phyloP scores from a whole-genome alignment of 2,797 vertebrate species.

The Schizopygopsis pylzovi region DNA sequence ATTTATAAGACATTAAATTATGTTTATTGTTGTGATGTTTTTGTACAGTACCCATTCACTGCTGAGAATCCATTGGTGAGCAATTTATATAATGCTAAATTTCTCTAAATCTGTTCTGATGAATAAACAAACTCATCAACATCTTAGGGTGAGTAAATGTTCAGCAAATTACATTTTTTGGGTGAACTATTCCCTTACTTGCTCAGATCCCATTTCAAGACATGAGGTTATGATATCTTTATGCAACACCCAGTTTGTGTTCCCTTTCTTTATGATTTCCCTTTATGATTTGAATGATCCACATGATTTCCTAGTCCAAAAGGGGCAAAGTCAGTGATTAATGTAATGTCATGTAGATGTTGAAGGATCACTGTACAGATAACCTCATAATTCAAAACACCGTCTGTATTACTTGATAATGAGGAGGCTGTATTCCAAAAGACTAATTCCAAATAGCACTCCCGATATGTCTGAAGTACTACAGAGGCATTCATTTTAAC shows the following conservation, averaged over 20 bases:
- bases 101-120: background rate
- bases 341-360: background rate
- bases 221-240: constrained; percentile 64
- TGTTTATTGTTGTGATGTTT: background rate
- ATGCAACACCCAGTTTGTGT: constrained; percentile 39
- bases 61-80: background rate
- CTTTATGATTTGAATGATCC: background rate
- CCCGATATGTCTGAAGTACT: constrained; percentile 11
- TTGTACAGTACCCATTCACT: background rate
- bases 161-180: background rate
- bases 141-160: background rate
- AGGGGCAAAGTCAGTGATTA: background rate
- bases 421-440: background rate
- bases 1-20: background rate
- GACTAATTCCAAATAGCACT: constrained; percentile 4
- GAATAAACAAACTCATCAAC: background rate
- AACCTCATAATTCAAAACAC: constrained; percentile 25
- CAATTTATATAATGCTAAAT: background rate
- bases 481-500: constrained; percentile 17
- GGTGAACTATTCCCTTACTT: background rate
- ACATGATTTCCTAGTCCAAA: constrained; percentile 24
- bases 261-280: background rate
- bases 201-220: constrained; percentile 55
- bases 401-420: constrained; percentile 1
- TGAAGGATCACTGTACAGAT: background rate